Evolutionary conservation across 1,140 invertebrate species (phyloP).

Genomic region (Drosophila erecta): DNA sequence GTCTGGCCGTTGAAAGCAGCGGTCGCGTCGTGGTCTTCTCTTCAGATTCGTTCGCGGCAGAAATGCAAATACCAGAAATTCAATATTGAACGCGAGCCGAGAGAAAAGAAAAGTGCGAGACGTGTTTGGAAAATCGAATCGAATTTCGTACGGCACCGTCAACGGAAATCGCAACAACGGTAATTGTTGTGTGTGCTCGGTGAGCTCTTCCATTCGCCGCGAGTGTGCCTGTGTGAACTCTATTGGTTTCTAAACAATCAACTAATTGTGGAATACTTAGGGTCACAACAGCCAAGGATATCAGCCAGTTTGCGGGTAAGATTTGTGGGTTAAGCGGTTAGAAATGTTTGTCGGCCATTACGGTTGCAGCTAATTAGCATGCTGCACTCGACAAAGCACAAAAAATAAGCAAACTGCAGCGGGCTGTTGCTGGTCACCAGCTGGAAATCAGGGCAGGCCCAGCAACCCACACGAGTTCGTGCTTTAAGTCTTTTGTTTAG

Average conservation of each 20-base stretch:
- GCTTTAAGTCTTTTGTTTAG: constrained; percentile 67
- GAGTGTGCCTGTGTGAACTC: constrained; percentile 34
- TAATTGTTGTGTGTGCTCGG: constrained; percentile 58
- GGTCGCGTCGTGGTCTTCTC: constrained; percentile 61
- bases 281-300: constrained; percentile 32
- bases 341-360: constrained; percentile 31
- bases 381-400: constrained; percentile 16
- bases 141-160: constrained; percentile 62
- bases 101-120: constrained; percentile 69
- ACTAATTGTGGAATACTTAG: constrained; percentile 31
- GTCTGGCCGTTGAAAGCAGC: constrained; percentile 70
- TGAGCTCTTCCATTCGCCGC: constrained; percentile 10
- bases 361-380: constrained; percentile 57
- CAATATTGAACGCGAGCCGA: constrained; percentile 57
- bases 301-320: constrained; percentile 39
- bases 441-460: constrained; percentile 48
- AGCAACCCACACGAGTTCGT: constrained; percentile 44
- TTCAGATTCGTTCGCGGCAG: constrained; percentile 29
- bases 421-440: constrained; percentile 31
- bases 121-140: constrained; percentile 73
- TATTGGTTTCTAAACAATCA: constrained; percentile 20
- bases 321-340: constrained; percentile 42
- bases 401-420: constrained; percentile 13
- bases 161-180: constrained; percentile 75
- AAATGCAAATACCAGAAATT: constrained; percentile 61